phyloP scores from a whole-genome alignment of 2,797 vertebrate species.

The Sebastes oblongus region DNA sequence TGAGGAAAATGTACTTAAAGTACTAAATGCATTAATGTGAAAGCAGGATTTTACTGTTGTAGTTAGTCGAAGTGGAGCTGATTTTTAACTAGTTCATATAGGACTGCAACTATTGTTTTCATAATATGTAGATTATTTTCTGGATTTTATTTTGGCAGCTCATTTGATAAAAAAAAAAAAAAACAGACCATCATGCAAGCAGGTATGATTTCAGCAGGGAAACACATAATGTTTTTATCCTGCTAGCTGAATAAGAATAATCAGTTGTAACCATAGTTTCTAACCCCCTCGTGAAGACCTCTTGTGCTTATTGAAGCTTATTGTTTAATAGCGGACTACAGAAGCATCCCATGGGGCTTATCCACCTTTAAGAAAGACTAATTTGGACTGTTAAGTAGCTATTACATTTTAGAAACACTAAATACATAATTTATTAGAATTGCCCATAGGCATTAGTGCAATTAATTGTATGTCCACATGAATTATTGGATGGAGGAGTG shows the following conservation, averaged over 20 bases:
- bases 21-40: background rate
- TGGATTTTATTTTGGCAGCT: background rate
- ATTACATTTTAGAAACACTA: background rate
- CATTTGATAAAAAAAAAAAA: background rate
- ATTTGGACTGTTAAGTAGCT: constrained; percentile 4
- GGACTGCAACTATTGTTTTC: background rate
- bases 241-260: background rate
- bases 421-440: background rate
- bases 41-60: background rate
- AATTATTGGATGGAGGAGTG: background rate
- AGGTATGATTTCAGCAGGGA: background rate
- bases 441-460: background rate
- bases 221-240: background rate
- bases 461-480: background rate
- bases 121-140: background rate
- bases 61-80: background rate
- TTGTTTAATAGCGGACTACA: background rate
- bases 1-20: too few relatives aligned
- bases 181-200: background rate
- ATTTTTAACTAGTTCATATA: background rate
- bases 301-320: background rate
- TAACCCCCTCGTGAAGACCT: background rate
- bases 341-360: background rate
- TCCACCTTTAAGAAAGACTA: background rate
- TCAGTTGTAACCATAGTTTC: background rate